Conservation (phyloP, 2,888 invertebrate species). For the Drosophila borealis region DNA sequence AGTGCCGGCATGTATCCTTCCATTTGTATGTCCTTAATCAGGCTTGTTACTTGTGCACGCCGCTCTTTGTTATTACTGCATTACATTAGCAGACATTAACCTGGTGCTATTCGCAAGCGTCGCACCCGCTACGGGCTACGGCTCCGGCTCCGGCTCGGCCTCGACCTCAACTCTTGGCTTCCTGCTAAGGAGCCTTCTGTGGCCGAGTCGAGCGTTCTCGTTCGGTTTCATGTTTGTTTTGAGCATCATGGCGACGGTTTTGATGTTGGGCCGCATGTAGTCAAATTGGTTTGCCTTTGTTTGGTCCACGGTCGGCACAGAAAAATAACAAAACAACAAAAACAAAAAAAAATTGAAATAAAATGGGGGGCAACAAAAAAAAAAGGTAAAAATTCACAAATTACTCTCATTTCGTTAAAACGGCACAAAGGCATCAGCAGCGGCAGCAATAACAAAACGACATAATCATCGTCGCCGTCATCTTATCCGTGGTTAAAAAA, state of each 20-base stretch:
- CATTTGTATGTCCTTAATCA: constrained; percentile 37
- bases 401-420: constrained; percentile 78
- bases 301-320: constrained; percentile 49
- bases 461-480: constrained; percentile 81
- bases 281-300: constrained; percentile 74
- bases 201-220: constrained; percentile 25
- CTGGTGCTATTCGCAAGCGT: background rate
- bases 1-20: background rate
- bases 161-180: constrained; percentile 3
- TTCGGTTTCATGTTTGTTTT: constrained; percentile 66
- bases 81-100: constrained; percentile 45
- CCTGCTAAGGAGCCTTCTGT: constrained; percentile 21
- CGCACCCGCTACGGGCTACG: too few relatives aligned
- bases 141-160: background rate
- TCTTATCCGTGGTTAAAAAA: constrained; percentile 81
- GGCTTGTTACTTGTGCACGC: constrained; percentile 20
- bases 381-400: constrained; percentile 77
- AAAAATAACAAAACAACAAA: constrained; percentile 31
- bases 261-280: constrained; percentile 74
- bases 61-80: constrained; percentile 35
- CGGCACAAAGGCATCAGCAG: constrained; percentile 70
- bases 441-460: constrained; percentile 77
- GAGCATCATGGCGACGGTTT: constrained; percentile 65
- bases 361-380: constrained; percentile 36
- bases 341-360: constrained; percentile 26